Conservation (phyloP, 35 echinoderm and acorn worm genomes). For the Stichopus chloronotus region DNA sequence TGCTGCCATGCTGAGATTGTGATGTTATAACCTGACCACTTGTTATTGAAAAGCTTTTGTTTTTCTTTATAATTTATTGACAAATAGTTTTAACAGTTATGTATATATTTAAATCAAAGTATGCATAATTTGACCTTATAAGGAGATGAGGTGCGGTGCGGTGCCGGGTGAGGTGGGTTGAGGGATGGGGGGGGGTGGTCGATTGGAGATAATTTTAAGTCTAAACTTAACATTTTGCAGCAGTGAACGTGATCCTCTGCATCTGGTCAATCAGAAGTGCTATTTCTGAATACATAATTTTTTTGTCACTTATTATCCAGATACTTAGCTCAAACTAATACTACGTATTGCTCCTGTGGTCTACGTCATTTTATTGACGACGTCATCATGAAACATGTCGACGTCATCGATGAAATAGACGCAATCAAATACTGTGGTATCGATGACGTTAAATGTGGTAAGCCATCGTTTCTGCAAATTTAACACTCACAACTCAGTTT, state of each 20-base stretch:
- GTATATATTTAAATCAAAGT: no score
- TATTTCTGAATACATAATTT: not conserved
- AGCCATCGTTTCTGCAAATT: not conserved
- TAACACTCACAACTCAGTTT: no score
- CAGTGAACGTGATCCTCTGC: not conserved
- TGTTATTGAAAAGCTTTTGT: no score
- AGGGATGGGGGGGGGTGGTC: not conserved
- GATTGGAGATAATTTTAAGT: not conserved
- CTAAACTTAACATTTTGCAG: not conserved
- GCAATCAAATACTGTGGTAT: not conserved
- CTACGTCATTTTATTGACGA: constrained; percentile 24
- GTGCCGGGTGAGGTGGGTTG: not conserved
- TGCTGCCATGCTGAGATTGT: no score
- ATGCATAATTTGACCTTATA: no score
- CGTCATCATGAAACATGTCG: not conserved
- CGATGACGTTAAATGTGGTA: constrained; percentile 20
- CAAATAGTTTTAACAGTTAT: no score
- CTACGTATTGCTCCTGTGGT: constrained; percentile 3
- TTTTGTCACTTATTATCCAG: not conserved
- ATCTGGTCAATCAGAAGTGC: not conserved
- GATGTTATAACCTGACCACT: no score
- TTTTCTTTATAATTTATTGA: no score
- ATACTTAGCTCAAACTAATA: constrained; percentile 28
- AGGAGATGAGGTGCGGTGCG: no score
- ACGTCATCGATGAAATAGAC: constrained; percentile 11